These are phyloP conservation scores for Osedax fenrisi DNA, from an alignment of 2,888 invertebrate genomes.

Conservation along the genomic window DNA sequence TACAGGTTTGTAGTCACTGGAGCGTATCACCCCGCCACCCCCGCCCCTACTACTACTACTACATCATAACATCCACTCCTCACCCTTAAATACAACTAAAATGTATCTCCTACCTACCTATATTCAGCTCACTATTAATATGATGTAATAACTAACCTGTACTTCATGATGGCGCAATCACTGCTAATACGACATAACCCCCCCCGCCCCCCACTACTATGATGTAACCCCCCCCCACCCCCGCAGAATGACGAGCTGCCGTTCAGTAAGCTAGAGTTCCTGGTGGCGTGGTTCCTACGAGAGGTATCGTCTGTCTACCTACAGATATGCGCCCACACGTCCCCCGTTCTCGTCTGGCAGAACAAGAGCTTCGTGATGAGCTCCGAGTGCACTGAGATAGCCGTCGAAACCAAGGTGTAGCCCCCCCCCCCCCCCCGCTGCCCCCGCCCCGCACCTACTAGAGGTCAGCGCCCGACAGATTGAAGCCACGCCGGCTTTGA, in stretches of 20 bases:
- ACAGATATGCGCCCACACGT: constrained; percentile 71
- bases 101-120: background rate
- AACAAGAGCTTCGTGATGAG: constrained; percentile 61
- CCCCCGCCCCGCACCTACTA: too few relatives aligned
- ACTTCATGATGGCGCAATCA: constrained; percentile 71
- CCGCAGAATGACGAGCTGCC: constrained; percentile 75
- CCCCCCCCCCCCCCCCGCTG: too few relatives aligned
- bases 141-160: constrained; percentile 31
- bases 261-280: constrained; percentile 84
- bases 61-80: too few relatives aligned
- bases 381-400: constrained; percentile 81
- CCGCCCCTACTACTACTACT: too few relatives aligned
- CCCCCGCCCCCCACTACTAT: constrained; percentile 39
- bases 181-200: constrained; percentile 87
- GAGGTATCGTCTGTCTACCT: constrained; percentile 80
- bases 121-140: background rate
- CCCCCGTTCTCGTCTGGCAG: constrained; percentile 83
- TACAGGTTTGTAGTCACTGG: constrained; percentile 37
- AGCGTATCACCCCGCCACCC: background rate
- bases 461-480: too few relatives aligned
- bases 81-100: background rate
- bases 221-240: constrained; percentile 32
- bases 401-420: too few relatives aligned
- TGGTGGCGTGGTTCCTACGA: constrained; percentile 83
- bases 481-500: too few relatives aligned